phyloP scores from a whole-genome alignment of 2,113 vertebrate species.

The Cygnus buccinator region DNA sequence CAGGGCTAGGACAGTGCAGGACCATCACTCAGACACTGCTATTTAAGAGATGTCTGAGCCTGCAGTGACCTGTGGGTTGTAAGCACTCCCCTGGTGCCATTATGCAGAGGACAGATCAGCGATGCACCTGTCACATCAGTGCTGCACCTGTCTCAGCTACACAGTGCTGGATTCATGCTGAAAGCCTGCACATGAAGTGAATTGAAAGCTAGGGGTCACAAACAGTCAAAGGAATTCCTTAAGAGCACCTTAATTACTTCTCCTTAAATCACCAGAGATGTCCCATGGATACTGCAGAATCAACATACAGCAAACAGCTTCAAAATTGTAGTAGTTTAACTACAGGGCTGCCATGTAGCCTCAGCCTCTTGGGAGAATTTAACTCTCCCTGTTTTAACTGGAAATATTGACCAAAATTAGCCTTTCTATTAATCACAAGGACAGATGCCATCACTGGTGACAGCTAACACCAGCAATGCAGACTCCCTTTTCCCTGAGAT shows the following conservation, averaged over 20 bases:
- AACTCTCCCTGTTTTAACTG: background rate
- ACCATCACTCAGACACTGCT: background rate
- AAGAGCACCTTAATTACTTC: background rate
- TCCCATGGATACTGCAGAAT: background rate
- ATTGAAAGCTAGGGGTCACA: background rate
- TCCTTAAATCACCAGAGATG: background rate
- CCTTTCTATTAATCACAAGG: background rate
- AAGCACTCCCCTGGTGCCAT: background rate
- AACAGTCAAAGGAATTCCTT: background rate
- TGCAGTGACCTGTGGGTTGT: background rate
- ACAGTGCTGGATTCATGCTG: fast-evolving
- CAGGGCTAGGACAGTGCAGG: background rate
- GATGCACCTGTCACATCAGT: background rate
- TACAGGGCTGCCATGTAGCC: background rate
- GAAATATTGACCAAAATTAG: background rate
- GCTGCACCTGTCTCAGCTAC: background rate
- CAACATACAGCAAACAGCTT: background rate
- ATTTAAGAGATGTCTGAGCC: background rate
- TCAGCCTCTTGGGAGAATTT: background rate
- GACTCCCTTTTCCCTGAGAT: background rate
- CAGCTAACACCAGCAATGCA: background rate
- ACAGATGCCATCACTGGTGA: background rate
- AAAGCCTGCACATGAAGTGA: background rate
- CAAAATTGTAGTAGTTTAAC: background rate
- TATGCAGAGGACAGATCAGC: background rate